phyloP scores from a whole-genome alignment of 2,888 invertebrate species.

The Platerodrilus igneus region DNA sequence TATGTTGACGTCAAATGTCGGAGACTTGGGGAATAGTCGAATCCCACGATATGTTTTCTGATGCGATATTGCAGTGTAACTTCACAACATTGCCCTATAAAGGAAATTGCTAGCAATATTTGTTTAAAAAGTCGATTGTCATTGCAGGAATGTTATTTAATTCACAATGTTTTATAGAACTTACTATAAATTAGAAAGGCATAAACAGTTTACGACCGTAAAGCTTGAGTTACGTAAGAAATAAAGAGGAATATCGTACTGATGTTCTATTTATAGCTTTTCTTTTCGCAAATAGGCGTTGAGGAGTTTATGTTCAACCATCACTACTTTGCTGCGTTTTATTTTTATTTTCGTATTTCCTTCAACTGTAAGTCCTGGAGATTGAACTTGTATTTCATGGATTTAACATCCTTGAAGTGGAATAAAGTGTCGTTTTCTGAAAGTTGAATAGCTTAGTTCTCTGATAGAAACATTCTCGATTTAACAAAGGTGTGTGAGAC shows the following conservation, averaged over 20 bases:
- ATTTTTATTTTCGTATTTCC: too few relatives aligned
- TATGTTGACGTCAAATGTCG: slow-evolving; percentile 42
- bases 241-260: slow-evolving; percentile 12
- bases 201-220: slow-evolving; percentile 17
- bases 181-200: slow-evolving; percentile 15
- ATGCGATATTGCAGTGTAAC: slow-evolving; percentile 35
- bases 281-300: slow-evolving; percentile 15
- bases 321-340: slow-evolving; percentile 6
- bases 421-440: too few relatives aligned
- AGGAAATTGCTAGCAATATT: slow-evolving; percentile 27
- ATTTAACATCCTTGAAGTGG: too few relatives aligned
- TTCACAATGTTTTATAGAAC: slow-evolving; percentile 9
- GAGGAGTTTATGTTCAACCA: slow-evolving; percentile 14
- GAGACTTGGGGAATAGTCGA: slow-evolving; percentile 43
- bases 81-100: slow-evolving; percentile 23
- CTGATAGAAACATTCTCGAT: too few relatives aligned
- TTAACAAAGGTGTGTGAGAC: too few relatives aligned
- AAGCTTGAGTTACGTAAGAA: slow-evolving; percentile 13
- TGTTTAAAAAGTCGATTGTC: slow-evolving; percentile 22
- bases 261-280: slow-evolving; percentile 15
- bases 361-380: too few relatives aligned
- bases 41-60: slow-evolving; percentile 47
- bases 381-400: too few relatives aligned
- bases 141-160: slow-evolving; percentile 5
- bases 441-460: too few relatives aligned